Conservation (phyloP, 2,888 invertebrate genomes). For the Drosophila melanocephala region DNA sequence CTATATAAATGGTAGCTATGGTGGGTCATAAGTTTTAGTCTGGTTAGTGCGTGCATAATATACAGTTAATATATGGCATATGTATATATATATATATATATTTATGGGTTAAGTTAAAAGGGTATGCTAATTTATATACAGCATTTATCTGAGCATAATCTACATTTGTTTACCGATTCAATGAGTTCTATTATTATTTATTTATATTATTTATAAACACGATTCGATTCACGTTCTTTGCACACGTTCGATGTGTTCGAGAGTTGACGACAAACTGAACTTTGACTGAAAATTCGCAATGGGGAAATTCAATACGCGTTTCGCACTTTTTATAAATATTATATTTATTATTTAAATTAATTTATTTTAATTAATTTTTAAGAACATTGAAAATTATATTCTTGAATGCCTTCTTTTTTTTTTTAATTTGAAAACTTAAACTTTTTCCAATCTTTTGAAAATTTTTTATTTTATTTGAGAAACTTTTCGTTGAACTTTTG, state of each 20-base stretch:
- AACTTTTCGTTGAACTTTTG: slow-evolving; percentile 36
- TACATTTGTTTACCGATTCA: slow-evolving; percentile 39
- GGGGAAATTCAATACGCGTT: slow-evolving; percentile 45
- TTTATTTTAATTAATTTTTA: background rate
- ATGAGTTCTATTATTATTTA: slow-evolving; percentile 11
- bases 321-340: slow-evolving; percentile 7
- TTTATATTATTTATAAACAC: slow-evolving; percentile 13
- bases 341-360: slow-evolving; percentile 2
- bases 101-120: slow-evolving; percentile 1
- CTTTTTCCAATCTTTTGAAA: slow-evolving; percentile 28
- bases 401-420: background rate
- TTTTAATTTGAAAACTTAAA: slow-evolving; percentile 7
- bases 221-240: slow-evolving; percentile 8
- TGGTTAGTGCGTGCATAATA: slow-evolving; percentile 42
- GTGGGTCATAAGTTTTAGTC: background rate
- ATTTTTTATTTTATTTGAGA: slow-evolving; percentile 26
- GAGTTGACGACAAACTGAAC: slow-evolving; percentile 48
- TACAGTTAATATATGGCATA: slow-evolving; percentile 6
- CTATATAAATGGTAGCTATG: slow-evolving; percentile 1
- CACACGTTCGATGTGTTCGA: slow-evolving; percentile 43
- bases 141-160: slow-evolving; percentile 17
- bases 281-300: slow-evolving; percentile 5
- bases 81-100: background rate
- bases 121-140: slow-evolving; percentile 29
- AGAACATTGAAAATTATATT: slow-evolving; percentile 7